Percentiles rank a stretch among this genome's conserved stretches.
Conservation (phyloP, 2,113 vertebrate genomes). For the Gallinago paraguaiae region DNA sequence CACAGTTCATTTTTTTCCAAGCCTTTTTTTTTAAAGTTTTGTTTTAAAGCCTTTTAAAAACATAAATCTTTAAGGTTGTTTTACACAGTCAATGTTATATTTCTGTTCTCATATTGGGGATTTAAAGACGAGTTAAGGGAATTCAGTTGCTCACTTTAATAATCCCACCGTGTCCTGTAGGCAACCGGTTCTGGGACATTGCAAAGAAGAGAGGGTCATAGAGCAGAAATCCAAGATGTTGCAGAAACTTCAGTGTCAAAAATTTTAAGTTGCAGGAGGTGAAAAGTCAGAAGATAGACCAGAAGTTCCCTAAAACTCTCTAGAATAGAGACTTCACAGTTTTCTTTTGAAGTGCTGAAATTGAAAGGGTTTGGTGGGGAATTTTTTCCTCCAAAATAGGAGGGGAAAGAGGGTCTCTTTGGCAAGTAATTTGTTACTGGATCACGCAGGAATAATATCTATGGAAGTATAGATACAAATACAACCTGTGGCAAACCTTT, state of each 20-base stretch:
- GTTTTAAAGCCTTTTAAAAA: neutral
- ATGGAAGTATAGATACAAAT: neutral
- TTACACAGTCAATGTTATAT: neutral
- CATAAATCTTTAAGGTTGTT: neutral
- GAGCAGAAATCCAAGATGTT: neutral
- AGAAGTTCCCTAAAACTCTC: neutral
- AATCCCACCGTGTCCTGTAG: neutral
- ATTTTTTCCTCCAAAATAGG: neutral
- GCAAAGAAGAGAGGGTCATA: neutral
- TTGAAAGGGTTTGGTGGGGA: neutral
- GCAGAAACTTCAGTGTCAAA: neutral
- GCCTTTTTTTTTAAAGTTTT: neutral
- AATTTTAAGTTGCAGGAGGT: neutral
- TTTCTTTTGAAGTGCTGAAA: neutral
- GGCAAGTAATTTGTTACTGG: neutral
- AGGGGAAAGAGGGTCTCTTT: rapidly evolving
- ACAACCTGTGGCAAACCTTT: rapidly evolving
- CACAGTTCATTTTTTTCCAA: neutral
- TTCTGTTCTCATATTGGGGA: neutral
- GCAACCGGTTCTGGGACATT: neutral
- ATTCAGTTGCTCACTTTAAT: neutral
- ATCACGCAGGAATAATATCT: neutral
- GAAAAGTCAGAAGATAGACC: neutral
- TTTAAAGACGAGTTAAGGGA: neutral
- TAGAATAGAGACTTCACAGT: neutral